Evolutionary conservation across 2,888 invertebrate species (phyloP).

Genomic region (Temnothorax unifasciatus): DNA sequence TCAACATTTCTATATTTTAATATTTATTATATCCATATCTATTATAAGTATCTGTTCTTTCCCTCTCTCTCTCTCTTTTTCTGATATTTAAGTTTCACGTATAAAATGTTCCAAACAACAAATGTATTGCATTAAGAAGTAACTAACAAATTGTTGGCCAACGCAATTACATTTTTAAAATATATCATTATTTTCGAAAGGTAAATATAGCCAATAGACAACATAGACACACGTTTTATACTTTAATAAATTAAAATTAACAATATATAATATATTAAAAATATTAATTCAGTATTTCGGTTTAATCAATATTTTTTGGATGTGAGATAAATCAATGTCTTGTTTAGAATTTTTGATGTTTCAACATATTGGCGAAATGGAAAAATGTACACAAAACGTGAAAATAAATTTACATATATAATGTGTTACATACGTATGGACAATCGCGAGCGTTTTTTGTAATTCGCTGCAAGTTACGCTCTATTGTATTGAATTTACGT

Average conservation of each 20-base stretch:
- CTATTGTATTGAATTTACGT: conserved; percentile 93
- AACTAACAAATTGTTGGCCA: not conserved
- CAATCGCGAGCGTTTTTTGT: conserved; percentile 91
- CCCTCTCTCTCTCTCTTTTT: not conserved
- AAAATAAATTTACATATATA: not conserved
- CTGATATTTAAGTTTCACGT: not conserved
- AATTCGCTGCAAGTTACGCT: conserved; percentile 92
- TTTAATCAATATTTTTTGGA: not conserved
- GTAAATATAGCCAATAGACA: not conserved
- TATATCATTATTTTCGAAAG: not conserved
- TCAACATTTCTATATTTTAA: not conserved
- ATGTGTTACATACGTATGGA: conserved; percentile 83
- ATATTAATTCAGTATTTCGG: not conserved
- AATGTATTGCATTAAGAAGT: not conserved
- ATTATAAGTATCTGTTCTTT: not conserved
- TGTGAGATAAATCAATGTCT: not conserved
- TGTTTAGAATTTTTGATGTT: not conserved
- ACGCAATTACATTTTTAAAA: not conserved
- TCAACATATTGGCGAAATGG: not conserved
- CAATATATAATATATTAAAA: not conserved
- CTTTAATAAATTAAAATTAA: not conserved
- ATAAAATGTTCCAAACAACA: not conserved
- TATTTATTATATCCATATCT: not conserved
- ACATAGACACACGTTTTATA: not conserved
- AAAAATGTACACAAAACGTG: not conserved